These are phyloP conservation scores for Pseudeuparius sepicola DNA, from an alignment of 2,888 invertebrate genomes.

Conservation along the genomic window DNA sequence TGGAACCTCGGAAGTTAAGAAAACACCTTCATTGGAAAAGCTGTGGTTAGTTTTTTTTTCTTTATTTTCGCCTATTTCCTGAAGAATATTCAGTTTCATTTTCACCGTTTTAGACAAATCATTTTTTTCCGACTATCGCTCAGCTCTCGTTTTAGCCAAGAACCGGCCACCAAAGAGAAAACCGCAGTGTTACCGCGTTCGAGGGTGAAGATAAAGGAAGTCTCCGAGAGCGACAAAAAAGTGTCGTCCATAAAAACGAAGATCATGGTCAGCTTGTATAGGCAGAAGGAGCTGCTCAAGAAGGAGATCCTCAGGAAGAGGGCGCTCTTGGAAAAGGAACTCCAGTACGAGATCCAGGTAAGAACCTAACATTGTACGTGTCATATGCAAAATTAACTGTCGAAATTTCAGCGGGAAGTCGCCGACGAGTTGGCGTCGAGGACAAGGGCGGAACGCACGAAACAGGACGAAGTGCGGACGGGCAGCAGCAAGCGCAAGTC, in stretches of 20 bases:
- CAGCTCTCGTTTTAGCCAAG: too few relatives aligned
- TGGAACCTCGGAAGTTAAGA: too few relatives aligned
- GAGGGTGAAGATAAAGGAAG: slow-evolving; percentile 34
- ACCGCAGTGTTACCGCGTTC: slow-evolving; percentile 33
- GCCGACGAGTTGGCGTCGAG: slow-evolving; percentile 60
- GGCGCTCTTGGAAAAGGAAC: slow-evolving; percentile 76
- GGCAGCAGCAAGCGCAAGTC: slow-evolving; percentile 48
- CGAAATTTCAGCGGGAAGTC: slow-evolving; percentile 60
- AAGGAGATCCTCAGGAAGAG: slow-evolving; percentile 89
- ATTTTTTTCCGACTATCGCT: too few relatives aligned
- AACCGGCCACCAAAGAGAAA: too few relatives aligned
- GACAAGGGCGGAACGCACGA: slow-evolving; percentile 60
- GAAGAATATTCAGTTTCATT: too few relatives aligned
- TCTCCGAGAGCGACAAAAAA: slow-evolving; percentile 43
- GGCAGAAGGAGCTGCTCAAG: slow-evolving; percentile 85
- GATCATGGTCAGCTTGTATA: slow-evolving; percentile 66
- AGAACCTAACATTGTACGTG: slow-evolving; percentile 13
- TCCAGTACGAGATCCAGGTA: slow-evolving; percentile 83
- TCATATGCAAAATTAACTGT: too few relatives aligned
- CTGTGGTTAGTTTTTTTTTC: too few relatives aligned
- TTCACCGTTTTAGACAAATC: too few relatives aligned
- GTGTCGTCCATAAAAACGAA: slow-evolving; percentile 44
- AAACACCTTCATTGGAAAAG: too few relatives aligned
- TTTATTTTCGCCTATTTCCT: too few relatives aligned
- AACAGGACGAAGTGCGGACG: slow-evolving; percentile 47